Percentiles rank a stretch among this genome's conserved stretches.
phyloP scores from a whole-genome alignment of 2,797 vertebrate genomes.

The Gouania willdenowi region DNA sequence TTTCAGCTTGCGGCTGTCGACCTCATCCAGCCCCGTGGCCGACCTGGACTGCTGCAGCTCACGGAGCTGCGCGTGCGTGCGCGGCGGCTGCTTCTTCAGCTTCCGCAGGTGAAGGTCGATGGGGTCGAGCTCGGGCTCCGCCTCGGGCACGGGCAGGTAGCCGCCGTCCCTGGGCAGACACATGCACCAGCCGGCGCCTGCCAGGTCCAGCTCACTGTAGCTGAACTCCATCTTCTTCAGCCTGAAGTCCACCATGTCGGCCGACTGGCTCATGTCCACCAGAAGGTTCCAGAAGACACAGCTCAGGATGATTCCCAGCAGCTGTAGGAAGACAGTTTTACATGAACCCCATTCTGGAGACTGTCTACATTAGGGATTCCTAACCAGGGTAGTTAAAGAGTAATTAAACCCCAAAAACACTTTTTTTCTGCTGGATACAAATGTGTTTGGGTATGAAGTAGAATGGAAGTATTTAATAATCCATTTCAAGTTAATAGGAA shows the following conservation, averaged over 20 bases:
- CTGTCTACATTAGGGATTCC: too few relatives aligned
- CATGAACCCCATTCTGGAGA: too few relatives aligned
- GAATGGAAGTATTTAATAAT: too few relatives aligned
- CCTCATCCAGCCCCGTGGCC: conserved; percentile 67
- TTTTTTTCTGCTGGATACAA: too few relatives aligned
- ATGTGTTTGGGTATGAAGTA: too few relatives aligned
- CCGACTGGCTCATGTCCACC: conserved; percentile 74
- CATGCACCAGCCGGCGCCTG: conserved; percentile 85
- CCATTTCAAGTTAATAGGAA: too few relatives aligned
- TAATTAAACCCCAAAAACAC: too few relatives aligned
- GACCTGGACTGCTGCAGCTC: conserved; percentile 58
- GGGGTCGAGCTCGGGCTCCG: conserved; percentile 67
- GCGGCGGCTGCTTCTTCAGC: conserved; percentile 60
- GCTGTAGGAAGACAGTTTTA: conserved; percentile 53
- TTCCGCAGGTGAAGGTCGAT: conserved; percentile 64
- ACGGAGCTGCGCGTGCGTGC: conserved; percentile 54
- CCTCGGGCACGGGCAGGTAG: conserved; percentile 76
- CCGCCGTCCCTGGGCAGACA: conserved; percentile 85
- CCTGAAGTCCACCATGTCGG: conserved; percentile 82
- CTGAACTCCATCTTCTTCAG: conserved; percentile 63
- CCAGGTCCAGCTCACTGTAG: conserved; percentile 77
- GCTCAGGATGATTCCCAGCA: conserved; percentile 80
- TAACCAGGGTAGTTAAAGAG: too few relatives aligned
- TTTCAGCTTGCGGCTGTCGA: conserved; percentile 67
- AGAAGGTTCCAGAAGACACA: conserved; percentile 87